A percentile compares a stretch with the other conserved stretches of the same genome.
These are phyloP conservation scores for Scopus umbretta DNA, from an alignment of 2,113 vertebrate species.

Conservation along the genomic window DNA sequence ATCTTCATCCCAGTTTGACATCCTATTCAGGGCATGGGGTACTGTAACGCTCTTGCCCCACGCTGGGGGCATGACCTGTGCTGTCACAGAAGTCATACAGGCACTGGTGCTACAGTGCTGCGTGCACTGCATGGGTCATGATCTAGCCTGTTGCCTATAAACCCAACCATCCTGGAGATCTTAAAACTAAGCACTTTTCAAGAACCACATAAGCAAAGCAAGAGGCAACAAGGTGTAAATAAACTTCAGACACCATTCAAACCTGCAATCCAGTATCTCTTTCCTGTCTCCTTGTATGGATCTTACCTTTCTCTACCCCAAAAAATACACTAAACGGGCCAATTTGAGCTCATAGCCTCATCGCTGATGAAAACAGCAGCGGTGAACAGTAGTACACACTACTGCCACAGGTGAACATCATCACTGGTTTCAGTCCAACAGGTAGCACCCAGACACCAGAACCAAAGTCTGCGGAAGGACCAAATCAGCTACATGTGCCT, in stretches of 20 bases:
- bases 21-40: background rate
- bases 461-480: background rate
- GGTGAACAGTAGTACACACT: background rate
- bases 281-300: background rate
- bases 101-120: background rate
- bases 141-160: background rate
- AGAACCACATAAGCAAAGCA: background rate
- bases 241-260: background rate
- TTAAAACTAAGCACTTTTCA: background rate
- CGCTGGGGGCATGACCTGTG: fast-evolving
- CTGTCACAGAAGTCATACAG: background rate
- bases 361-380: background rate
- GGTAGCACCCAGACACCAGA: background rate
- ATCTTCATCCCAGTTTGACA: background rate
- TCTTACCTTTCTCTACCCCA: background rate
- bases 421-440: background rate
- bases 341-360: background rate
- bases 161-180: background rate
- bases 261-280: background rate
- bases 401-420: background rate
- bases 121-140: too few species aligned
- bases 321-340: background rate
- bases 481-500: fast-evolving
- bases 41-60: background rate
- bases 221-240: background rate